Evolutionary conservation across 2,888 invertebrate genomes (phyloP).

Genomic region (Cerastoderma edule): DNA sequence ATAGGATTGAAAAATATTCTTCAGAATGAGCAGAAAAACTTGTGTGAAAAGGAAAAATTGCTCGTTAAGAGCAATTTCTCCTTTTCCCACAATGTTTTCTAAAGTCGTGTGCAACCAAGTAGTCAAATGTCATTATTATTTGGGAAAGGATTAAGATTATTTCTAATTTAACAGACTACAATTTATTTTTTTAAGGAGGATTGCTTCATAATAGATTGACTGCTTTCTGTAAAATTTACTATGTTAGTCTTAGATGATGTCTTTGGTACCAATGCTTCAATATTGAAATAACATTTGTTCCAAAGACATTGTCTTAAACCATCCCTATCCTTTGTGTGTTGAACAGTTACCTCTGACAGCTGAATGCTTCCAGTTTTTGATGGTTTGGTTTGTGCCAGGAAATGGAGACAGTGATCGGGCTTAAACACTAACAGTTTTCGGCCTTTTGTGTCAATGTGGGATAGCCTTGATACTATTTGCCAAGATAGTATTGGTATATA

Average conservation of each 20-base stretch:
- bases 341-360: too few relatives aligned
- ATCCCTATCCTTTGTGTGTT: not conserved
- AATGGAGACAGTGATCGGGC: too few relatives aligned
- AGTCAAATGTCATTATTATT: not conserved
- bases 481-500: too few relatives aligned
- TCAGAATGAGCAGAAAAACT: not conserved
- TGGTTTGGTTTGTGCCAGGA: too few relatives aligned
- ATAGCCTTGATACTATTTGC: too few relatives aligned
- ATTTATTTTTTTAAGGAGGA: not conserved
- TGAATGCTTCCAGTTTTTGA: too few relatives aligned
- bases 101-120: not conserved
- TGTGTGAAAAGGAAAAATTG: not conserved
- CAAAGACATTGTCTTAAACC: not conserved
- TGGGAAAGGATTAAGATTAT: not conserved
- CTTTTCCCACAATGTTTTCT: slow-evolving; percentile 1
- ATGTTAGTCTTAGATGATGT: not conserved
- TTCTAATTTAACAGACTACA: not conserved
- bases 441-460: too few relatives aligned
- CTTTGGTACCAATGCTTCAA: not conserved
- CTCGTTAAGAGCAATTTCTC: slow-evolving; percentile 1
- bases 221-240: not conserved
- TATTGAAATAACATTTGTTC: not conserved
- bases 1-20: not conserved
- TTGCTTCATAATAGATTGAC: not conserved
- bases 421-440: too few relatives aligned